phyloP scores from a whole-genome alignment of 1,140 invertebrate species.

The Hyles euphorbiae region DNA sequence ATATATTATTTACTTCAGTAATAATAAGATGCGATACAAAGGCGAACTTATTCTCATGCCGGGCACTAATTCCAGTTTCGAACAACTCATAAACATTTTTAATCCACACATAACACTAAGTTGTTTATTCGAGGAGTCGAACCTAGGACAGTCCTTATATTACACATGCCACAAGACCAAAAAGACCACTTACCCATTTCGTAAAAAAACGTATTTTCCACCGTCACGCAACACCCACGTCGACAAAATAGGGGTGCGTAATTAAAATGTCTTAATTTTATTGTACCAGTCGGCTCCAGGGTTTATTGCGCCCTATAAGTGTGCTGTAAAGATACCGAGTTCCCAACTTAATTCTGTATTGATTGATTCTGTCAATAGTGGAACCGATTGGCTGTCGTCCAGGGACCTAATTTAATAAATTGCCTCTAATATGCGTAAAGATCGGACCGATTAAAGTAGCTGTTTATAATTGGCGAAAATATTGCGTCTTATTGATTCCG shows the following conservation, averaged over 20 bases:
- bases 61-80: too few relatives aligned
- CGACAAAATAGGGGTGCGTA: conserved; percentile 64
- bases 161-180: too few relatives aligned
- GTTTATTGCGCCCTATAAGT: conserved; percentile 45
- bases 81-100: too few relatives aligned
- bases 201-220: neutral
- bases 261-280: conserved; percentile 73
- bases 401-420: conserved; percentile 12
- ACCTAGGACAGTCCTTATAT: too few relatives aligned
- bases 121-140: too few relatives aligned
- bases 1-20: too few relatives aligned
- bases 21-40: too few relatives aligned
- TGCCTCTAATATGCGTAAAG: conserved; percentile 1
- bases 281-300: conserved; percentile 31
- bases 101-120: too few relatives aligned
- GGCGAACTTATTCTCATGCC: too few relatives aligned
- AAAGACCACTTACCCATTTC: neutral
- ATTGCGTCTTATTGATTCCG: conserved; percentile 4
- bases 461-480: neutral
- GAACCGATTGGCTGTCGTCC: conserved; percentile 5
- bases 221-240: conserved; percentile 43
- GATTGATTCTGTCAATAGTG: conserved; percentile 11
- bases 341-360: conserved; percentile 13
- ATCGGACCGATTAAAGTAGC: neutral
- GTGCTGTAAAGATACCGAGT: conserved; percentile 41